Evolutionary conservation across 2,888 invertebrate species (phyloP).

Genomic region (Dione juno): DNA sequence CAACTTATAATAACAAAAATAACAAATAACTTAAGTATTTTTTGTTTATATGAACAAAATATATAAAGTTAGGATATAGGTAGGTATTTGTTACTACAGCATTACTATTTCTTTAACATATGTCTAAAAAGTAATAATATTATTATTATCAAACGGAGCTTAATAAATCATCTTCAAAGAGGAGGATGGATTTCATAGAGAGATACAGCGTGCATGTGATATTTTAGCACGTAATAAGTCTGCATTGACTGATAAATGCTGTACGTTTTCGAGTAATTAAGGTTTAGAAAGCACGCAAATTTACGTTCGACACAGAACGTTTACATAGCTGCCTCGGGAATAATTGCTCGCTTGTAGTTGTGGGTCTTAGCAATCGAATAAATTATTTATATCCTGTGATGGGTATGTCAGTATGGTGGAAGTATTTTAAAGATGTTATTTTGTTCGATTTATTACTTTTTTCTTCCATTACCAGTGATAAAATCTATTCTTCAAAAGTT

Average conservation of each 20-base stretch:
- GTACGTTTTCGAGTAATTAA: slow-evolving; percentile 54
- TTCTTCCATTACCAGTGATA: too few species aligned
- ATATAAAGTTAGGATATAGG: too few species aligned
- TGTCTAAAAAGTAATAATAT: too few species aligned
- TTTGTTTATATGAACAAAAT: too few species aligned
- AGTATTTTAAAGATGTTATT: neutral
- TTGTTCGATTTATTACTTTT: too few species aligned
- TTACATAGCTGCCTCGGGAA: slow-evolving; percentile 54
- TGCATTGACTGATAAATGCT: slow-evolving; percentile 53
- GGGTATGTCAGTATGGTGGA: neutral
- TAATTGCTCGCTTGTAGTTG: slow-evolving; percentile 52
- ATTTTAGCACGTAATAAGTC: neutral
- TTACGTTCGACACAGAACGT: slow-evolving; percentile 57
- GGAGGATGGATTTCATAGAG: neutral
- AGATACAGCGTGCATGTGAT: neutral
- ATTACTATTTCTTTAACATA: too few species aligned
- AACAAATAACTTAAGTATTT: too few species aligned
- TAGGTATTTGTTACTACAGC: too few species aligned
- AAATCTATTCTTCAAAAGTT: too few species aligned
- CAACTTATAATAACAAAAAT: too few species aligned
- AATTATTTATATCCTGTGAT: slow-evolving; percentile 28
- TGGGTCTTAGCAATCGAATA: slow-evolving; percentile 32
- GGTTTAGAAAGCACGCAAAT: slow-evolving; percentile 51
- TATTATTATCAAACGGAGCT: too few species aligned
- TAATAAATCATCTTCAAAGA: too few species aligned